Base-by-base conservation (phyloP, 2,888 invertebrate genomes). In the Pyrocoelia pectoralis region DNA sequence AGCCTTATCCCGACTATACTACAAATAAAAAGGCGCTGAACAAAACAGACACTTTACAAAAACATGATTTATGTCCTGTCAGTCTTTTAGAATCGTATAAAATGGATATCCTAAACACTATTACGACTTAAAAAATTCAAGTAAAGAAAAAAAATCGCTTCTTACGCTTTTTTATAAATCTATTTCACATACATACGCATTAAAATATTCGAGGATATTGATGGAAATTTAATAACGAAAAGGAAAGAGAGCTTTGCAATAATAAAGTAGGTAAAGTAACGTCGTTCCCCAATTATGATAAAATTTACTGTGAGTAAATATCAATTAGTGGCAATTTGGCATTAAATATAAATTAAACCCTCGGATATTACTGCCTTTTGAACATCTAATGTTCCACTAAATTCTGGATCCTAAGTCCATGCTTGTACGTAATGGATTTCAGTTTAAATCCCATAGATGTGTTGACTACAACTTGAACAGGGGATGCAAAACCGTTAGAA, bases 61-160 rank as follows among this genome's bases (percentile, higher is more conserved):
- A 57, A 57, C 29, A 43, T 57, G 57, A 57, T 57, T 57, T 57
- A 57, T 57, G 41, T 29, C 50, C 57, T 41, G 43, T 24, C 57
- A 43, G 38, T 56, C 50, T 28, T 48, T 57, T 40, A 40, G 41
- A 51, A 51, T 57, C 14, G 33, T 51, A 50, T 51, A 41, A 49
- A 56, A 50, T 48, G 29, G 8, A 24, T 38, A 50, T 38, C 17
- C 13, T 50, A 50, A 57, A 40, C 8, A 40, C 40, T n/a, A 2
- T 15, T 43, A 9, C 43, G 8, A 43, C 12, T 2, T 2, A 38
- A 38, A 2, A 6, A 24, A 6, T 24, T 24, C 24, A 24, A n/a
- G n/a, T n/a, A n/a, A 6, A 24, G 6, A 24, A 24, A 24, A 24
- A 24, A 5, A 24, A 5, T 24, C 24, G 3, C 24, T 24, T 24